A percentile compares a stretch with the other conserved stretches of the same genome.
Conservation (phyloP, 2,113 vertebrate genomes). For the Proterorhinus semilunaris region DNA sequence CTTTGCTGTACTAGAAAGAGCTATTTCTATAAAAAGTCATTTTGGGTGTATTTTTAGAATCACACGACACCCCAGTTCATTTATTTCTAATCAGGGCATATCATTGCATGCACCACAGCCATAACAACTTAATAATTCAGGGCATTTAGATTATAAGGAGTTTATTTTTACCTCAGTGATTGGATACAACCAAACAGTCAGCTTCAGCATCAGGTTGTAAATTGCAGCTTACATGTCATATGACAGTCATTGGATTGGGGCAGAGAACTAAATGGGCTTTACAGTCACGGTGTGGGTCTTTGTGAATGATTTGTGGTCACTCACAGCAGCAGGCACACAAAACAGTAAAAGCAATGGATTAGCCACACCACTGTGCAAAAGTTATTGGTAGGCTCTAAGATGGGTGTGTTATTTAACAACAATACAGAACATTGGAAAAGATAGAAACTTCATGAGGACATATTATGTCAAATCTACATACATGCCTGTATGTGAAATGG, state of each 20-base stretch:
- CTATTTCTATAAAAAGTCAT: background rate
- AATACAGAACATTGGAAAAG: too few relatives aligned
- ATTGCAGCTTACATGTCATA: constrained; percentile 24
- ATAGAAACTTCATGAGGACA: too few relatives aligned
- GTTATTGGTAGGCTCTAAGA: background rate
- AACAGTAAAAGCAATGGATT: background rate
- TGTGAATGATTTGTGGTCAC: constrained; percentile 14
- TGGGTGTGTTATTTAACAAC: background rate
- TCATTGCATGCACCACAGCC: background rate
- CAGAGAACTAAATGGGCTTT: constrained; percentile 30
- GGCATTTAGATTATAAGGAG: background rate
- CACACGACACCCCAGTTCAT: background rate
- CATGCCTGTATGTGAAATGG: too few relatives aligned
- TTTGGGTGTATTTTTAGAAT: background rate
- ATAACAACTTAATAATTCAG: background rate
- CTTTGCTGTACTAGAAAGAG: constrained; percentile 4
- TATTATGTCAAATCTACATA: too few relatives aligned
- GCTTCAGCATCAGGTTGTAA: constrained; percentile 1
- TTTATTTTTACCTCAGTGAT: background rate
- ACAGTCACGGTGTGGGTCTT: constrained; percentile 14
- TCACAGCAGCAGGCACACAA: background rate
- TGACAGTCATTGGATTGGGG: constrained; percentile 41
- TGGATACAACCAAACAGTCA: constrained; percentile 24
- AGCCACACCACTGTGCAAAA: background rate
- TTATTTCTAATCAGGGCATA: background rate